Base-by-base conservation (phyloP, 2,113 vertebrate species). In the Hippocampus barbouri region DNA sequence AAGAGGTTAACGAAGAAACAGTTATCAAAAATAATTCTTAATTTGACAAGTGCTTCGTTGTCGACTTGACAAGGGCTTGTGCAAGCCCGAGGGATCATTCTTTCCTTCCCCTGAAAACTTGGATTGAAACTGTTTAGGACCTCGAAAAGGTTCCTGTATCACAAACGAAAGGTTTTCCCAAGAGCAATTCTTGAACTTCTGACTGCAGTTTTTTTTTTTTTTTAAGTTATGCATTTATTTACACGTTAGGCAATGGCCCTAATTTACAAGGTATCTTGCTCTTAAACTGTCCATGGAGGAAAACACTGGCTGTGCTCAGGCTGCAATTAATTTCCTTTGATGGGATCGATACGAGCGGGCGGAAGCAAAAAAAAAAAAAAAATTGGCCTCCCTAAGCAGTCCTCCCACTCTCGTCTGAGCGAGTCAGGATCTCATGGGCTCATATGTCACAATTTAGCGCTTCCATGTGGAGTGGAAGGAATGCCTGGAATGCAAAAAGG, bases 401-500 rank as follows among this genome's bases (percentile, higher is more conserved):
- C 34, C 60, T 56, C 53, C 53, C 53, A 56, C 53, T 56, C 21
- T 56, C 8, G 2, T 56, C 53, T 8, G 53, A 56, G 53, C 11
- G 53, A 56, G 53, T 10, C 10, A 27, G 49, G 40, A n/a, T 74
- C 74, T 40, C 75, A 66, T 14, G 76, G 78, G 79, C 71, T 75
- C 57, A 82, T 76, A 66, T 83, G 80, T 81, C 76, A 73, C 56
- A 15, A 68, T 56, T 81, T 83, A 40, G 74, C 74, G 76, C 45
- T 27, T 83, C 77, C 76, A 63, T 23, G 74, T 27, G 53, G 53
- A 76, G 21, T 83, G 43, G 21, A 20, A 70, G 86, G 88, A 88
- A 89, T 88, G 69, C 66, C 51, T 71, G 88, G 88, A 88, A 89
- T 87, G 84, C 72, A 73, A 54, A 38, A 67, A n/a, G 15, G 18